Base-by-base conservation (phyloP, 1,140 invertebrate species). In the Zaprionus ghesquierei region DNA sequence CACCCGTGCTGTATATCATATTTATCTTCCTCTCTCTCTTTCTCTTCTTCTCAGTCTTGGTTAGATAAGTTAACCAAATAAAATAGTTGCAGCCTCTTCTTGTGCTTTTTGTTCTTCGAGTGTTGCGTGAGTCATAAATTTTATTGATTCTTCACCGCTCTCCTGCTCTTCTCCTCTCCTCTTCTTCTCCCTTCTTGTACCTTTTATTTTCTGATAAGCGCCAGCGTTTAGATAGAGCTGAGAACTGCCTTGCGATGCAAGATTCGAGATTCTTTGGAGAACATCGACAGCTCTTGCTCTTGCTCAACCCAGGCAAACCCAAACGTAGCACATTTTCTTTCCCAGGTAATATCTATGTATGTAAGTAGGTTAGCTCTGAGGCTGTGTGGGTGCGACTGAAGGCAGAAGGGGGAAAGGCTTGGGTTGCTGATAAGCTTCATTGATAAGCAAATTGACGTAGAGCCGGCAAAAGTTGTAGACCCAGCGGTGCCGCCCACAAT, bases 221-320 rank as follows among this genome's bases (percentile, higher is more conserved):
- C 79, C 82, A 82, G 82, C 64, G 69, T 86, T 86, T 79, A 87
- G 82, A 86, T 87, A 82, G 76, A 77, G 70, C 65, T 72, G 63
- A 68, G 46, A 69, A 38, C 33, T 44, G 23, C 35, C 64, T 22
- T 13, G 25, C 15, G 25, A 13, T 31, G 44, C 25, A 18, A 15
- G 38, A 31, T 20, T 29, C 10, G 51, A 54, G 55, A 50, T 20
- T 41, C 35, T 38, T 38, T 38, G 15, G 15, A n/a, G 51, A 53
- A 59, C 35, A 61, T 73, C 65, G 70, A 69, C 66, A 58, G 35
- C 54, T 50, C 20, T 62, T 58, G 58, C 69, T 46, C 38, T n/a
- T n/a, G n/a, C n/a, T n/a, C n/a, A n/a, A n/a, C n/a, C n/a, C n/a
- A n/a, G n/a, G n/a, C n/a, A n/a, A 70, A 69, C 27, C 27, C 0